Evolutionary conservation across 2,797 vertebrate genomes (phyloP), one percentile per base, ranked within the genome.

Genomic region (Thamnophis elegans): DNA sequence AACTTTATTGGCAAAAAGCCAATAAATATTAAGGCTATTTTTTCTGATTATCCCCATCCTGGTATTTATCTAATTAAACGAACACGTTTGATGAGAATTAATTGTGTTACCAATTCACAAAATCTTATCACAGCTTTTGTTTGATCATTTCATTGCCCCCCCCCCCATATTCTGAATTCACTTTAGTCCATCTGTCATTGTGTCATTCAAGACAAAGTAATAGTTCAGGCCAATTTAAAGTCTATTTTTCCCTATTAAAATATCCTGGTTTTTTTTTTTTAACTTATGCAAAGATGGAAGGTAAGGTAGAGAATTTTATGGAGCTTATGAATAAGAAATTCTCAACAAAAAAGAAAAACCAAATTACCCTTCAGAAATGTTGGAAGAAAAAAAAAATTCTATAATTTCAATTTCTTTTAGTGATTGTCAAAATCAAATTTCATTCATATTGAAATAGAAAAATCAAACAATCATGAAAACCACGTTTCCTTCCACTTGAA

Each of bases 101-200:
- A 73, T 73, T 97, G 93, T 95, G 91, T n/a, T 94, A 94, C 90
- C 96, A 96, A 97, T 96, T 94, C 96, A 96, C 94, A 89, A 92
- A 94, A 94, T 96, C 95, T 96, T 95, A 96, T 96, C 97, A 94
- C 4, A 93, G 87, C 92, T n/a, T 92, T 91, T 68, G 20, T 95
- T 90, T 93, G 95, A 96, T 88, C 97, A 96, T 97, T 95, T 94
- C 88, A 92, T 93, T 88, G 78, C 94, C 7, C 7, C 2, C 26
- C 11, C 95, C 90, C 42, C 42, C 2, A 92, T 94, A 94, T 59
- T 94, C 16, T 95, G 94, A 65, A 95, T 92, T 93, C 92, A 96
- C 94, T 94, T 87, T 94, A 95, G 91, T 56, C 89, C 94, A 95
- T 96, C 96, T 96, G 36, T 92, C 87, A 95, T 96, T 88, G 97